Percentiles rank a stretch among this genome's conserved stretches.
Conservation (phyloP, 2,113 vertebrate species). For the Stigmatopora nigra region DNA sequence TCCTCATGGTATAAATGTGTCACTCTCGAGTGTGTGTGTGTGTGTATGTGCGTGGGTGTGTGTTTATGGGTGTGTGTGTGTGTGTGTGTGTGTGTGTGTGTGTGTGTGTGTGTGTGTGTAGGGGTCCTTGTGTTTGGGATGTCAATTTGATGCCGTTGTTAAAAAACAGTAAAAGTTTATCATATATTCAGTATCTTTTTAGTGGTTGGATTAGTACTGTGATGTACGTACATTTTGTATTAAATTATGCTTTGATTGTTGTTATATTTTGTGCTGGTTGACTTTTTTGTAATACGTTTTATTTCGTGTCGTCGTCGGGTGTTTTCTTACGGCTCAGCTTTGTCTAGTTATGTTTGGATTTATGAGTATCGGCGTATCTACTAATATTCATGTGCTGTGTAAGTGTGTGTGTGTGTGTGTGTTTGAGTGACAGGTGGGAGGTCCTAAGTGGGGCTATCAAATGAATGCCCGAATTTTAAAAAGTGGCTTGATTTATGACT, state of each 20-base stretch:
- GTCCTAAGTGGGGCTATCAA: background rate
- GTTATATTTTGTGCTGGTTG: no score
- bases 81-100: background rate
- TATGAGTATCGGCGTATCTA: no score
- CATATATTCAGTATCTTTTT: background rate
- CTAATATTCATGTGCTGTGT: background rate
- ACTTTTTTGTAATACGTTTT: no score
- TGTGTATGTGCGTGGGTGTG: background rate
- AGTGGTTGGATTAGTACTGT: no score
- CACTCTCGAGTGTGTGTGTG: constrained; percentile 1
- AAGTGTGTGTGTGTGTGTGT: background rate
- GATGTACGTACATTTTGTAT: no score
- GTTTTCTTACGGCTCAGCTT: no score
- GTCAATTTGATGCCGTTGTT: background rate
- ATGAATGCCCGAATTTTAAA: background rate
- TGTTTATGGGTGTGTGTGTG: background rate
- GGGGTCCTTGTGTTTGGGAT: background rate
- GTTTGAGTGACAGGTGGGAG: background rate
- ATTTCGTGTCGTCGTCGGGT: no score
- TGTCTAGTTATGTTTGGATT: no score
- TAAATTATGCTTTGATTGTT: no score
- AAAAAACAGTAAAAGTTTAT: background rate
- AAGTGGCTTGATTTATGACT: background rate
- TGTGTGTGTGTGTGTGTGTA: background rate
- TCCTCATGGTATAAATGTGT: background rate